Evolutionary conservation across 1,140 invertebrate species (phyloP).

Genomic region (Medauroidea extradentata): DNA sequence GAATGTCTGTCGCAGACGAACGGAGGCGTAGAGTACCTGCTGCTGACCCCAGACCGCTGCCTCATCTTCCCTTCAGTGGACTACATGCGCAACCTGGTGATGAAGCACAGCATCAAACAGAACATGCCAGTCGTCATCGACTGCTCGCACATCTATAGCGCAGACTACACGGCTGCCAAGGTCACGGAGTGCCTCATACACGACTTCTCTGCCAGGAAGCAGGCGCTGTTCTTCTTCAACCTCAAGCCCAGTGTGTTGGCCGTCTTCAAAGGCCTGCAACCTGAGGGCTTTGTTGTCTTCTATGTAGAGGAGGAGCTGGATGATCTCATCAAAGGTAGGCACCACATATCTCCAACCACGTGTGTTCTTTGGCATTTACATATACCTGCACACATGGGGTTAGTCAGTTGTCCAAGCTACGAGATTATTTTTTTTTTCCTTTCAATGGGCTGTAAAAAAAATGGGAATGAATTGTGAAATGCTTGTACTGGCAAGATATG

Average conservation of each 20-base stretch:
- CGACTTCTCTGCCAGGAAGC: slow-evolving; percentile 64
- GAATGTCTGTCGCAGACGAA: slow-evolving; percentile 49
- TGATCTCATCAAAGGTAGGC: slow-evolving; percentile 39
- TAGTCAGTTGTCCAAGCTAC: too few relatives aligned
- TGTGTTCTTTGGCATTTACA: too few relatives aligned
- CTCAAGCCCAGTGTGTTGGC: slow-evolving; percentile 71
- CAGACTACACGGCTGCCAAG: slow-evolving; percentile 74
- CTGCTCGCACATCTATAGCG: slow-evolving; percentile 75
- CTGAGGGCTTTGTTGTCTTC: slow-evolving; percentile 67
- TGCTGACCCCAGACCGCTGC: slow-evolving; percentile 77
- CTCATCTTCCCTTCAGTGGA: slow-evolving; percentile 85
- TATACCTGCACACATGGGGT: too few relatives aligned
- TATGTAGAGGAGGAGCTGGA: slow-evolving; percentile 69
- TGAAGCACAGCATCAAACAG: slow-evolving; percentile 63
- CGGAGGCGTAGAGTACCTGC: slow-evolving; percentile 64
- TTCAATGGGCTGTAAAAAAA: too few relatives aligned
- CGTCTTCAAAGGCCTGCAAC: slow-evolving; percentile 68
- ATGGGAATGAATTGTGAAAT: too few relatives aligned
- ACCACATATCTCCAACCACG: too few relatives aligned
- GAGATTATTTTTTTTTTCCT: too few relatives aligned
- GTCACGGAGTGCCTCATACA: slow-evolving; percentile 49
- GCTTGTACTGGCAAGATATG: too few relatives aligned
- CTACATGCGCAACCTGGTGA: slow-evolving; percentile 75
- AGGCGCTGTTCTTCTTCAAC: slow-evolving; percentile 74
- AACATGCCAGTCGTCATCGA: slow-evolving; percentile 73